A percentile compares a stretch with the other conserved stretches of the same genome.
Evolutionary conservation across 2,113 vertebrate species (phyloP).

Genomic region (Platysteira castanea): DNA sequence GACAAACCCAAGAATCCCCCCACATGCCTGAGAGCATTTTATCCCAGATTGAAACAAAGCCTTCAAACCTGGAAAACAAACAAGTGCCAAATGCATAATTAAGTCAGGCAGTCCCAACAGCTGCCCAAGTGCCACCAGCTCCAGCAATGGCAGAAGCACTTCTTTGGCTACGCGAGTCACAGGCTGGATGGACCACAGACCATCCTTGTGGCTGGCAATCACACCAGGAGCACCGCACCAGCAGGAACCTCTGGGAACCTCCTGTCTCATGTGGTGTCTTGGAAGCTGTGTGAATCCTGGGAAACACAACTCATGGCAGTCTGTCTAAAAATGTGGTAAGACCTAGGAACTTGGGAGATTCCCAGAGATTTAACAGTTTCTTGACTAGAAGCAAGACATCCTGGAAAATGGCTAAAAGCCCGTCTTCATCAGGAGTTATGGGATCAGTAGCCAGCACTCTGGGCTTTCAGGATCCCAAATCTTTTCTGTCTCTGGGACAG

Average conservation of each 20-base stretch:
- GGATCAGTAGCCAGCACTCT: neutral
- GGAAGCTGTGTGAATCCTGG: neutral
- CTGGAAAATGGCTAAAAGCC: neutral
- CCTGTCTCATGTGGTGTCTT: neutral
- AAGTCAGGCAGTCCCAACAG: neutral
- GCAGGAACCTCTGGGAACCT: neutral
- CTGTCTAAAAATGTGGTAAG: neutral
- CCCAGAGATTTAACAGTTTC: neutral
- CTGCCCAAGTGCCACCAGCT: neutral
- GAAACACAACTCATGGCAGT: rapidly evolving
- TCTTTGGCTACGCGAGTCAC: neutral
- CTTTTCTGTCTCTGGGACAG: neutral
- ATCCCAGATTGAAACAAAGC: neutral
- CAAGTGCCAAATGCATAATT: neutral
- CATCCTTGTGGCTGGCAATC: rapidly evolving
- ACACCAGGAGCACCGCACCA: neutral
- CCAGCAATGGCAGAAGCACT: neutral
- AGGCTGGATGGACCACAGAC: rapidly evolving
- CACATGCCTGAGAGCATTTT: neutral
- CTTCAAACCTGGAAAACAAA: neutral
- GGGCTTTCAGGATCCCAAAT: neutral
- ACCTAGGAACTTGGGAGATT: neutral
- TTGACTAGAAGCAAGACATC: neutral
- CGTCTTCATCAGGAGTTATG: neutral
- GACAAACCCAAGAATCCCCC: neutral